Percentiles rank a stretch among this genome's conserved stretches.
Conservation (phyloP, 2,888 invertebrate species). For the Spisula solida region DNA sequence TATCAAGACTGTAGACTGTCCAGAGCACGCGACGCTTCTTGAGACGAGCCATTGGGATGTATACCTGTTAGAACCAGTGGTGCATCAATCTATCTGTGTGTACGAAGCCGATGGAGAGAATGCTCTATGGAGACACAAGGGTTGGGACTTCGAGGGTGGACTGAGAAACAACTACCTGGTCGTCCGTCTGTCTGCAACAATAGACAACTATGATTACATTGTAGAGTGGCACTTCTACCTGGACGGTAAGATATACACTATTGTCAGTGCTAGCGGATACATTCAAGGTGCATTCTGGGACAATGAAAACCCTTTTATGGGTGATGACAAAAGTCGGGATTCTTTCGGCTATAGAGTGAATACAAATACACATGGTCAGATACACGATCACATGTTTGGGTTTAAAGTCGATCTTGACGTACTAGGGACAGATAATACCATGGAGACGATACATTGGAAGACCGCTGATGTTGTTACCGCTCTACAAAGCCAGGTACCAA, state of each 20-base stretch:
- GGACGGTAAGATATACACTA: constrained; percentile 69
- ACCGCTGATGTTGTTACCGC: constrained; percentile 70
- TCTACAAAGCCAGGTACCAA: constrained; percentile 58
- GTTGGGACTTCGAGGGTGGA: constrained; percentile 70
- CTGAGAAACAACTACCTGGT: constrained; percentile 69
- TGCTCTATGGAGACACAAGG: constrained; percentile 73
- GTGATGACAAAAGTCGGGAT: constrained; percentile 64
- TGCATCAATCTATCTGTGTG: constrained; percentile 72
- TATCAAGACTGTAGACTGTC: constrained; percentile 76
- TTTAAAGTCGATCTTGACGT: constrained; percentile 79
- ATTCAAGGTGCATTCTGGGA: constrained; percentile 73
- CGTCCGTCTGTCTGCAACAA: constrained; percentile 63
- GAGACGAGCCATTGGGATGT: constrained; percentile 70
- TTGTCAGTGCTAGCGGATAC: constrained; percentile 69
- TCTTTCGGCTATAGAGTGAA: constrained; percentile 68
- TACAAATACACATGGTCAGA: constrained; percentile 65
- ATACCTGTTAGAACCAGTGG: constrained; percentile 50
- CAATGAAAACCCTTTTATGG: constrained; percentile 67
- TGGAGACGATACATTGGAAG: constrained; percentile 76
- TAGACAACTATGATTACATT: constrained; percentile 76
- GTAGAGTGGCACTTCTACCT: constrained; percentile 73
- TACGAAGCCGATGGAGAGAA: constrained; percentile 73
- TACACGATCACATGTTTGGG: constrained; percentile 78
- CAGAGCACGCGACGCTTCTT: constrained; percentile 71
- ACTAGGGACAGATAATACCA: constrained; percentile 69